phyloP scores from a whole-genome alignment of 2,797 vertebrate species.

The Tadarida brasiliensis region DNA sequence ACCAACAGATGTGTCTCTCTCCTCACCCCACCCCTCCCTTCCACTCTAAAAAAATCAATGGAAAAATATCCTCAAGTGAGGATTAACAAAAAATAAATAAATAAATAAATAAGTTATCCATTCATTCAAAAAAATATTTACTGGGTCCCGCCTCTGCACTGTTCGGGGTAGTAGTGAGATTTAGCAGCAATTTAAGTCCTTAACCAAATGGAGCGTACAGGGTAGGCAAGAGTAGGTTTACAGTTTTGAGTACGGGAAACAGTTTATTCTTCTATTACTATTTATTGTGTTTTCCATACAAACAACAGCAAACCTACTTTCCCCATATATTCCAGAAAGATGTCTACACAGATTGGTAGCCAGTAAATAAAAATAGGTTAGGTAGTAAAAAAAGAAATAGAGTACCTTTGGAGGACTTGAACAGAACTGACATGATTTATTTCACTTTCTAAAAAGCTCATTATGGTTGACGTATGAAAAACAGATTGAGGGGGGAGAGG shows the following conservation, averaged over 20 bases:
- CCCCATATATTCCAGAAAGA: not conserved
- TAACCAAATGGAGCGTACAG: not conserved
- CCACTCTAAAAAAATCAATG: too few species aligned
- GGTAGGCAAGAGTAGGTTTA: not conserved
- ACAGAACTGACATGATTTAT: not conserved
- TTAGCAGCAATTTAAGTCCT: not conserved
- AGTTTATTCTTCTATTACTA: not conserved
- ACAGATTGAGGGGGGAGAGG: not conserved
- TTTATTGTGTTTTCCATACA: not conserved
- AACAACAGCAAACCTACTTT: not conserved
- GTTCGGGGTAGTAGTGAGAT: not conserved
- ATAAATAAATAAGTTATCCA: not conserved
- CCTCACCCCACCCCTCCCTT: too few species aligned
- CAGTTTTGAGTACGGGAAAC: not conserved
- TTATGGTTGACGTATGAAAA: not conserved
- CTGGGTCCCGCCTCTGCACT: not conserved
- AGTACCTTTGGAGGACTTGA: not conserved
- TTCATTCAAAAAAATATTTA: conserved; percentile 29
- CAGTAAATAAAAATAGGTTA: not conserved
- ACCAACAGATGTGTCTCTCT: too few species aligned
- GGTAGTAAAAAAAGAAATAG: not conserved
- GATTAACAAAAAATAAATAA: too few species aligned
- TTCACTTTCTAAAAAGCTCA: not conserved
- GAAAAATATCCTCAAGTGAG: too few species aligned
- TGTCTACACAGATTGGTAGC: not conserved